Conservation (phyloP, 2,113 vertebrate genomes). For the Protobothrops flavoviridis region DNA sequence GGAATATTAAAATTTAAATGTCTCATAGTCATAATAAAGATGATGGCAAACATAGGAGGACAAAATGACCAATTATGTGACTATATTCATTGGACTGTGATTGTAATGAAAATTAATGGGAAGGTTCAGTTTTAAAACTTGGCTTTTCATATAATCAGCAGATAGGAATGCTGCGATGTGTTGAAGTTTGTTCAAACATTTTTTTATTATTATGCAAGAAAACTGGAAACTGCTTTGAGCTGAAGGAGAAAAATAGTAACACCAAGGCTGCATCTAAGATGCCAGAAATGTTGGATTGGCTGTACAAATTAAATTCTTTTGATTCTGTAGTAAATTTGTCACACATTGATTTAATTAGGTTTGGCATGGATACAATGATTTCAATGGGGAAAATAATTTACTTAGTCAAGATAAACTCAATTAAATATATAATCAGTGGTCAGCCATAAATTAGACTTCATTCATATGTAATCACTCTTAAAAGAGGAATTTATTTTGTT, state of each 20-base stretch:
- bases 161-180: background rate
- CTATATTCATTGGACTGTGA: slow-evolving; percentile 24
- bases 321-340: background rate
- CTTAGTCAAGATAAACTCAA: background rate
- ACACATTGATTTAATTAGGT: background rate
- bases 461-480: background rate
- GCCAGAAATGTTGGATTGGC: background rate
- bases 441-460: background rate
- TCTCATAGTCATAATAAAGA: slow-evolving; percentile 38
- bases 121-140: background rate
- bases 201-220: background rate
- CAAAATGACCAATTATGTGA: slow-evolving; percentile 24
- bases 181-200: background rate
- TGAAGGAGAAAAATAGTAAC: background rate
- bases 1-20: slow-evolving; percentile 37
- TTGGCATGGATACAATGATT: background rate
- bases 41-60: slow-evolving; percentile 32
- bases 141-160: background rate
- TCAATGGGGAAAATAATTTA: background rate
- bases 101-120: slow-evolving; percentile 17
- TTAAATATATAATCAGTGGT: background rate
- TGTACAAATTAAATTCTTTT: background rate
- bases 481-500: background rate
- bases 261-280: background rate
- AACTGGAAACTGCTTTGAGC: background rate